phyloP scores from a whole-genome alignment of 2,888 invertebrate genomes.

The Xylophagus ater region DNA sequence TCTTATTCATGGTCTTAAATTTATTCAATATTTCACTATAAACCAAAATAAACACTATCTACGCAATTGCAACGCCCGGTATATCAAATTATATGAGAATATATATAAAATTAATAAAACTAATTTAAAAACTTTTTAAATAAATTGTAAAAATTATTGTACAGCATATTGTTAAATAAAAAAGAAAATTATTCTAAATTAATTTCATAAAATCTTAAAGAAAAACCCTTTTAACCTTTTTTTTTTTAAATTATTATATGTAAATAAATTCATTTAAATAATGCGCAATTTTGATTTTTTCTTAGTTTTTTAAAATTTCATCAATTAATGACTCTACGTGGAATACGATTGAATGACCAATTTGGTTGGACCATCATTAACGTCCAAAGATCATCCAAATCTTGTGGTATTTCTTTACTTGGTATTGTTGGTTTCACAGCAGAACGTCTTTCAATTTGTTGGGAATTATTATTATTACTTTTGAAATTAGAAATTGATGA shows the following conservation, averaged over 20 bases:
- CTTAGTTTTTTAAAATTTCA: background rate
- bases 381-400: slow-evolving; percentile 21
- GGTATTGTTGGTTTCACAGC: too few relatives aligned
- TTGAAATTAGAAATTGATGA: background rate
- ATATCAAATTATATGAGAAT: too few relatives aligned
- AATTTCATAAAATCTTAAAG: background rate
- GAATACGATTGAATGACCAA: slow-evolving; percentile 18
- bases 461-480: background rate
- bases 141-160: too few relatives aligned
- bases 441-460: background rate
- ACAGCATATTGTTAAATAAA: background rate
- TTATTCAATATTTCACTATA: too few relatives aligned
- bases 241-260: background rate
- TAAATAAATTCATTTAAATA: slow-evolving; percentile 4
- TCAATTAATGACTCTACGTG: slow-evolving; percentile 13
- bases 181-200: background rate
- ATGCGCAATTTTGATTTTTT: background rate
- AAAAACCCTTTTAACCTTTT: background rate
- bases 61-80: too few relatives aligned
- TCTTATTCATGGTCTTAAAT: too few relatives aligned
- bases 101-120: too few relatives aligned
- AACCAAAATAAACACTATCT: too few relatives aligned
- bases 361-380: slow-evolving; percentile 20
- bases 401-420: slow-evolving; percentile 17
- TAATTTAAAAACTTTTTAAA: too few relatives aligned